A percentile compares a stretch with the other conserved stretches of the same genome.
Conservation (phyloP, 2,888 invertebrate species). For the Phragmatobia fuliginosa region DNA sequence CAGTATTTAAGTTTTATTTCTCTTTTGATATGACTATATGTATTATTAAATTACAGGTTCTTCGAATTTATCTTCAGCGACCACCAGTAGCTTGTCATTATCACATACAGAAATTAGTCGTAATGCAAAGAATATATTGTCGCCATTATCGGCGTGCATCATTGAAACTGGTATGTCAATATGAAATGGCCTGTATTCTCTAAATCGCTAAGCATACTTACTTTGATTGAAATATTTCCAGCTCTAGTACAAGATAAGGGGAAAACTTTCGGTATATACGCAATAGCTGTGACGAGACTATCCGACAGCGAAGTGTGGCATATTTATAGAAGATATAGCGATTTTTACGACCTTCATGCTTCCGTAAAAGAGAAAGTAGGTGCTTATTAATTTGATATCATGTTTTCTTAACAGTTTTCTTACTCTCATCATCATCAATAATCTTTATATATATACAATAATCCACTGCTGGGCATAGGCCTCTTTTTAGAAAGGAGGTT, state of each 20-base stretch:
- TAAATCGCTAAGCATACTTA: background rate
- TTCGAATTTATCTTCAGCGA: constrained; percentile 71
- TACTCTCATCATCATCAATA: background rate
- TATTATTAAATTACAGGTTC: constrained; percentile 60
- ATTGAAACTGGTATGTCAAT: constrained; percentile 87
- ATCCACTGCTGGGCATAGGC: too few relatives aligned
- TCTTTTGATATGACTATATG: background rate
- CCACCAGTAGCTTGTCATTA: constrained; percentile 69
- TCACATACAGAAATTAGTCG: constrained; percentile 80
- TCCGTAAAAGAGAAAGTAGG: constrained; percentile 91
- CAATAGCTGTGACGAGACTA: constrained; percentile 91
- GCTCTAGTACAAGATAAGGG: constrained; percentile 94
- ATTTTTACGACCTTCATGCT: constrained; percentile 96
- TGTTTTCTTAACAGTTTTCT: background rate
- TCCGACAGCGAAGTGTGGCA: constrained; percentile 94
- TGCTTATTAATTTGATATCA: background rate
- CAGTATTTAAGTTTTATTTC: background rate
- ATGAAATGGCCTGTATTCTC: background rate
- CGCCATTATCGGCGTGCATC: constrained; percentile 86
- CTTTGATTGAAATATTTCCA: constrained; percentile 52
- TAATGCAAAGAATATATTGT: constrained; percentile 74
- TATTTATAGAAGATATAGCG: constrained; percentile 96
- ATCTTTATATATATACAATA: too few relatives aligned
- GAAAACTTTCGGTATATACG: constrained; percentile 95
- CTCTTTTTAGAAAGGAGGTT: too few relatives aligned